phyloP scores from a whole-genome alignment of 1,140 invertebrate genomes.

The Zaprionus kolodkinae region DNA sequence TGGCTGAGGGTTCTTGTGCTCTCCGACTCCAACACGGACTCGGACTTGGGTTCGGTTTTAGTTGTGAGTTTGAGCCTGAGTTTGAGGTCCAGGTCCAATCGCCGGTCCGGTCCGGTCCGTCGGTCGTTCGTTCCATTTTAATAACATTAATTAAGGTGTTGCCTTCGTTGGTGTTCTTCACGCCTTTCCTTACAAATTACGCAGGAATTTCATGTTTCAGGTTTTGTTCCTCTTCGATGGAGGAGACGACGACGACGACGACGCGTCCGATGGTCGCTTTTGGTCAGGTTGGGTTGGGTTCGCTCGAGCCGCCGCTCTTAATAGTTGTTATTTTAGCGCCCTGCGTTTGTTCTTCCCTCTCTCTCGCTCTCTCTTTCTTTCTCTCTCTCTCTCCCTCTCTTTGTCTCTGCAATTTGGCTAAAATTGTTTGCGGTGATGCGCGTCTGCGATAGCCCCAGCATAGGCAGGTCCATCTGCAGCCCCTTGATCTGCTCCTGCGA shows the following conservation, averaged over 20 bases:
- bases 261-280: slow-evolving; percentile 23
- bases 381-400: slow-evolving; percentile 8
- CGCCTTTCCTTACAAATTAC: slow-evolving; percentile 84
- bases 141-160: slow-evolving; percentile 85
- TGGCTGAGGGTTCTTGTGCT: slow-evolving; percentile 29
- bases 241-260: slow-evolving; percentile 15
- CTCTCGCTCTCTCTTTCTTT: background rate
- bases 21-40: background rate
- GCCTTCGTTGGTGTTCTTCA: slow-evolving; percentile 84
- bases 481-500: background rate
- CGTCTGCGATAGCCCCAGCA: slow-evolving; percentile 33
- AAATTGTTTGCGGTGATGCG: slow-evolving; percentile 54
- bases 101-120: slow-evolving; percentile 58
- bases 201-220: slow-evolving; percentile 84
- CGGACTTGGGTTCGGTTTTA: slow-evolving; percentile 28
- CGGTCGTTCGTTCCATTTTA: slow-evolving; percentile 83
- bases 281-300: background rate
- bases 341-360: slow-evolving; percentile 26
- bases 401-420: slow-evolving; percentile 51
- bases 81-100: slow-evolving; percentile 50
- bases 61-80: slow-evolving; percentile 38
- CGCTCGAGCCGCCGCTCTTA: slow-evolving; percentile 68
- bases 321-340: slow-evolving; percentile 65
- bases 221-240: slow-evolving; percentile 60
- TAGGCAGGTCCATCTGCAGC: slow-evolving; percentile 22